Evolutionary conservation across 2,797 vertebrate genomes (phyloP), one percentile per base, ranked within the genome.

Genomic region (Enteromius afrohamiltoni): DNA sequence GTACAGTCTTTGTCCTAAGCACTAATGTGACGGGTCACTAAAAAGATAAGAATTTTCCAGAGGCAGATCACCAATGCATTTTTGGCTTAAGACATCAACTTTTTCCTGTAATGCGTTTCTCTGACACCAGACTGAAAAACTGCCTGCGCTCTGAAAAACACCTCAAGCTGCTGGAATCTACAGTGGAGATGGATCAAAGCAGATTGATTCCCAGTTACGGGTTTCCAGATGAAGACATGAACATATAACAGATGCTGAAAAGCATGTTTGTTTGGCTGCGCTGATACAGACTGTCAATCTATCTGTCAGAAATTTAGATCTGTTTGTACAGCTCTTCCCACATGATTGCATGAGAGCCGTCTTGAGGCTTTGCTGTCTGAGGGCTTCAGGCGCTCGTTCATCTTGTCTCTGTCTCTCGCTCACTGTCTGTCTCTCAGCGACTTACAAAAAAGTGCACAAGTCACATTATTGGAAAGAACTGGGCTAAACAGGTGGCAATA

Each of bases 281-380:
- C 23, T 37, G 70, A 74, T 75, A 51, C 40, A 79, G n/a, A 51
- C 77, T 75, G 76, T 86, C 80, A 83, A 74, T 83, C 85, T 83
- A 19, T 83, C 80, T 85, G 80, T 80, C 78, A 80, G 60, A 76
- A 69, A 68, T 80, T 6, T 26, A 58, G 47, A 85, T 82, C 53
- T 85, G 80, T 58, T 80, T 75, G 76, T 69, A 85, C 53, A 55
- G 26, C 69, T 76, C 70, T 80, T 70, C 79, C 70, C 64, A 77
- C 86, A 76, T 80, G 21, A 23, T 40, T 51, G 60, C 60, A 71
- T 29, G 71, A 77, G 65, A 81, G 70, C 62, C 19, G 53, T 80
- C 64, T 68, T 42, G 55, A 82, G 69, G 19, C 51, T 78, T n/a
- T 64, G 75, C 79, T 76, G 60, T 49, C 83, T 69, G 69, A 34